These are phyloP conservation scores for Bombus superbus DNA, from an alignment of 1,140 invertebrate species.

Conservation along the genomic window DNA sequence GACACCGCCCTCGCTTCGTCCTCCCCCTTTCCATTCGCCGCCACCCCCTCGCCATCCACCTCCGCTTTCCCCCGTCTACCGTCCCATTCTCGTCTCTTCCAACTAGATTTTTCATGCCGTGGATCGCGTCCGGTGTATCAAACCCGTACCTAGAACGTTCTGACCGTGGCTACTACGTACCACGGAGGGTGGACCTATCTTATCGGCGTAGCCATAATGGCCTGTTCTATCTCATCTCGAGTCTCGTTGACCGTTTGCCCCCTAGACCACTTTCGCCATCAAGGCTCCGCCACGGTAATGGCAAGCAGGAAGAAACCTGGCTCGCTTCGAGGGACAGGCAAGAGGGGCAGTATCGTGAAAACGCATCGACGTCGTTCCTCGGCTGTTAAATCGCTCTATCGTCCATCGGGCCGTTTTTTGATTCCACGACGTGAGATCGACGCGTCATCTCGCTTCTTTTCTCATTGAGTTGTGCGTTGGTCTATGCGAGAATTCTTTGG, in stretches of 20 bases:
- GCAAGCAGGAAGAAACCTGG: slow-evolving; percentile 66
- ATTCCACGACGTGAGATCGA: slow-evolving; percentile 7
- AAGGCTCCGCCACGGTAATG: slow-evolving; percentile 60
- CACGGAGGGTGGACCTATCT: slow-evolving; percentile 79
- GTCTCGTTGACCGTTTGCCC: slow-evolving; percentile 68
- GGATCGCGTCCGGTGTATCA: slow-evolving; percentile 81
- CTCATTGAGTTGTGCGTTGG: not conserved
- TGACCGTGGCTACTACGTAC: slow-evolving; percentile 70
- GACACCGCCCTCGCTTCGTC: slow-evolving; percentile 56
- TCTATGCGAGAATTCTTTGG: not conserved
- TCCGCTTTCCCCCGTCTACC: not conserved
- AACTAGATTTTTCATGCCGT: slow-evolving; percentile 79
- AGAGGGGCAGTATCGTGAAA: slow-evolving; percentile 51
- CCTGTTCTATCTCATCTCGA: slow-evolving; percentile 82
- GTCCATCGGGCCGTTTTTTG: slow-evolving; percentile 1
- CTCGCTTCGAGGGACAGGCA: slow-evolving; percentile 30
- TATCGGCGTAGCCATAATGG: slow-evolving; percentile 81
- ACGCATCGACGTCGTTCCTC: slow-evolving; percentile 46
- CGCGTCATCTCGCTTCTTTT: not conserved
- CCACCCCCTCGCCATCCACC: slow-evolving; percentile 34
- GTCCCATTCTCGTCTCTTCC: slow-evolving; percentile 64
- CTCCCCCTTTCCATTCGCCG: slow-evolving; percentile 34
- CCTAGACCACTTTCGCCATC: slow-evolving; percentile 70
- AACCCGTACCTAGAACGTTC: slow-evolving; percentile 68
- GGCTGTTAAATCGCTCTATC: slow-evolving; percentile 45